Evolutionary conservation across 2,113 vertebrate species (phyloP).

Genomic region (Chaenogobius annularis): DNA sequence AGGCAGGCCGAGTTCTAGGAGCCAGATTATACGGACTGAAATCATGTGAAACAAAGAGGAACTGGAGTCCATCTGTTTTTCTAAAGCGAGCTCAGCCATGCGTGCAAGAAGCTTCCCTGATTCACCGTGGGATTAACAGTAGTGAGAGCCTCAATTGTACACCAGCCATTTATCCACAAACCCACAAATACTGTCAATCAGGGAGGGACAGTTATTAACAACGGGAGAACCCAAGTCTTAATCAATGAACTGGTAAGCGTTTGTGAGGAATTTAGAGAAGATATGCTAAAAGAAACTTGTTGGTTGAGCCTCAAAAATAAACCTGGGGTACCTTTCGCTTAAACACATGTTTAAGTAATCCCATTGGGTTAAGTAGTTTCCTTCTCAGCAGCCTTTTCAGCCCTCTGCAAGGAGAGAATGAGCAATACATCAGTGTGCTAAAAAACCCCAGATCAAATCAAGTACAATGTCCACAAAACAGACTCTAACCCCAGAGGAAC

Average conservation of each 20-base stretch:
- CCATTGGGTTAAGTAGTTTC: no score
- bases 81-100: slow-evolving; percentile 59
- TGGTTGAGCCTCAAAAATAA: no score
- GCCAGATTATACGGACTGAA: slow-evolving; percentile 8
- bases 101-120: slow-evolving; percentile 50
- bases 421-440: no score
- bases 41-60: slow-evolving; percentile 66
- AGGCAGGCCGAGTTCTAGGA: slow-evolving; percentile 19
- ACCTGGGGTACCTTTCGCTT: no score
- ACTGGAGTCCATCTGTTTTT: slow-evolving; percentile 73
- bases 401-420: no score
- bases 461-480: no score
- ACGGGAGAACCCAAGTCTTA: background rate
- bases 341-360: no score
- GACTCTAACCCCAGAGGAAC: no score
- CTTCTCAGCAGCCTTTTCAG: no score
- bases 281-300: background rate
- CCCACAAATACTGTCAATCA: slow-evolving; percentile 51
- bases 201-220: slow-evolving; percentile 18
- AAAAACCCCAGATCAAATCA: no score
- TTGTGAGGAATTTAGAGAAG: background rate
- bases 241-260: slow-evolving; percentile 7
- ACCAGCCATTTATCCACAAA: slow-evolving; percentile 46
- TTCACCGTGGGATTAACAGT: slow-evolving; percentile 60
- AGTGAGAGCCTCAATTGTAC: slow-evolving; percentile 56